Conservation (phyloP, 1,140 invertebrate genomes). For the Scaptomyza montana region DNA sequence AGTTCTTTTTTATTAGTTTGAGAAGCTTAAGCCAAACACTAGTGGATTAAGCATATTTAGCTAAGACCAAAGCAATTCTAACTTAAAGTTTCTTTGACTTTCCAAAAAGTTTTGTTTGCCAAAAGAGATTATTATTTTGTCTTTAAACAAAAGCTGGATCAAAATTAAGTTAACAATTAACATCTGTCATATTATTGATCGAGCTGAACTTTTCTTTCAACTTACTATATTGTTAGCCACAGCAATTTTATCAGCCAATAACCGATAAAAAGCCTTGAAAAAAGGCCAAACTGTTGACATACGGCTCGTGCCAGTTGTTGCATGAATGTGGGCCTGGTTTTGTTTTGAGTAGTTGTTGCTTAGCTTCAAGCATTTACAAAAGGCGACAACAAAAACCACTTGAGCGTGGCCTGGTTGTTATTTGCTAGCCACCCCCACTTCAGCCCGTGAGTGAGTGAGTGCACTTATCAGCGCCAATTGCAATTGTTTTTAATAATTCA, state of each 20-base stretch:
- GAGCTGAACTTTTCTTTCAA: not conserved
- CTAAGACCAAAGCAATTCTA: too few species aligned
- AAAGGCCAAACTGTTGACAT: constrained; percentile 8
- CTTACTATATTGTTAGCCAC: not conserved
- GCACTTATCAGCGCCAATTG: constrained; percentile 65
- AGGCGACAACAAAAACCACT: constrained; percentile 28
- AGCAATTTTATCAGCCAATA: constrained; percentile 14
- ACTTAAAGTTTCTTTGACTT: too few species aligned
- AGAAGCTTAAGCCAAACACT: too few species aligned
- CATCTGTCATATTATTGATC: too few species aligned
- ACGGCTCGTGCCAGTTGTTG: constrained; percentile 29
- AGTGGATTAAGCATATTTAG: too few species aligned
- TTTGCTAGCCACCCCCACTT: not conserved
- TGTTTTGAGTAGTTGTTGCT: not conserved
- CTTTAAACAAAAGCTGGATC: too few species aligned
- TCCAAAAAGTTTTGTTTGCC: too few species aligned
- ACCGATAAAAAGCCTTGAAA: constrained; percentile 2
- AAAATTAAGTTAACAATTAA: too few species aligned
- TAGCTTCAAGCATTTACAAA: not conserved
- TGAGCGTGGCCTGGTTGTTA: constrained; percentile 13
- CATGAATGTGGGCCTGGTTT: constrained; percentile 20
- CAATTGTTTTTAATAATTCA: constrained; percentile 75
- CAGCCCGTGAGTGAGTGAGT: constrained; percentile 15
- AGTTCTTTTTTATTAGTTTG: too few species aligned
- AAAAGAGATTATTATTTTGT: too few species aligned